Percentiles rank a stretch among this genome's conserved stretches.
These are phyloP conservation scores for Pantherophis alleghaniensis DNA, from an alignment of 2,797 vertebrate genomes.

Conservation along the genomic window DNA sequence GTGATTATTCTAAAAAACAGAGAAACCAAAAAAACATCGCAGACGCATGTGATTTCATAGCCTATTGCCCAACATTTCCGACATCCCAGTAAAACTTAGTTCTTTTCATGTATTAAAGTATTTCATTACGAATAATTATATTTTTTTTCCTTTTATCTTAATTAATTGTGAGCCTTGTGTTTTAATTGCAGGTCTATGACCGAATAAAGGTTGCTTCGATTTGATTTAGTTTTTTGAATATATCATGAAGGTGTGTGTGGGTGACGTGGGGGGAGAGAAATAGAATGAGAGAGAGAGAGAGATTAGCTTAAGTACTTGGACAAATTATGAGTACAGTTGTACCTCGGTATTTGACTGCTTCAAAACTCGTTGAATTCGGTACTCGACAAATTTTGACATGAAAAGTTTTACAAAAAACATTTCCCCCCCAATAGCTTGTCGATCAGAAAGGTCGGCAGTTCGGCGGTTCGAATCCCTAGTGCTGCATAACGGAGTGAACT, in stretches of 20 bases:
- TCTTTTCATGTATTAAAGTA: not conserved
- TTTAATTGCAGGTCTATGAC: not conserved
- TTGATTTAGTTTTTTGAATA: not conserved
- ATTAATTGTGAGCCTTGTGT: not conserved
- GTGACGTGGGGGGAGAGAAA: no score
- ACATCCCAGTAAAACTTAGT: not conserved
- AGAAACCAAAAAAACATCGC: not conserved
- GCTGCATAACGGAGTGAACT: no score
- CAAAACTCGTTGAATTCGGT: not conserved
- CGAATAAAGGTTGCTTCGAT: not conserved
- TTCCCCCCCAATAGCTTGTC: no score
- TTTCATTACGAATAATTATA: not conserved
- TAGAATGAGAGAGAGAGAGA: no score
- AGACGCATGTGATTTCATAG: not conserved
- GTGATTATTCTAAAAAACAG: not conserved
- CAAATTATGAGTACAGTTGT: not conserved
- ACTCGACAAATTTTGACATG: not conserved
- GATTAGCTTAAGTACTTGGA: not conserved
- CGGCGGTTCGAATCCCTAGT: no score
- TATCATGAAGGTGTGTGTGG: not conserved
- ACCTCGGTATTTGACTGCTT: not conserved
- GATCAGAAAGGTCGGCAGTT: no score
- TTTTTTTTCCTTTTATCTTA: not conserved
- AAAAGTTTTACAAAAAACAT: not conserved
- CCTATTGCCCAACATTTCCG: not conserved